These are phyloP conservation scores for Erebia palarica DNA, from an alignment of 2,888 invertebrate species.

Conservation along the genomic window DNA sequence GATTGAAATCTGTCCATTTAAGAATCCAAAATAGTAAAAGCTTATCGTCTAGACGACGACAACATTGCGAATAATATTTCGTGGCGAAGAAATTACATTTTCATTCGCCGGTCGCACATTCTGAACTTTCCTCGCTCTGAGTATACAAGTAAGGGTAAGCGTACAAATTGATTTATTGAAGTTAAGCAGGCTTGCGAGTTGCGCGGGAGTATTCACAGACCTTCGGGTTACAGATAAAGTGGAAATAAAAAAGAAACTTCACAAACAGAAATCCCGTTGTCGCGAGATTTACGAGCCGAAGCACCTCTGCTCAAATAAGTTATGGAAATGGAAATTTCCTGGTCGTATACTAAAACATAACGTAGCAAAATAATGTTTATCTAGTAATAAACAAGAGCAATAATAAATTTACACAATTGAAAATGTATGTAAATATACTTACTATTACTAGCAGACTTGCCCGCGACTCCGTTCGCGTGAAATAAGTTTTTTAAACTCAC, in stretches of 20 bases:
- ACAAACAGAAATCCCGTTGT: constrained; percentile 81
- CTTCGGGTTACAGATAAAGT: constrained; percentile 78
- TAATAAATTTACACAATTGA: background rate
- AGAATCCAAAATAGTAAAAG: constrained; percentile 13
- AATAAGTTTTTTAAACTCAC: too few relatives aligned
- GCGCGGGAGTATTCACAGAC: constrained; percentile 78
- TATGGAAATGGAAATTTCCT: constrained; percentile 76
- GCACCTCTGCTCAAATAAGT: constrained; percentile 75
- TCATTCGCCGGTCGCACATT: constrained; percentile 67
- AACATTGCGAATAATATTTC: constrained; percentile 21
- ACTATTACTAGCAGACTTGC: too few relatives aligned
- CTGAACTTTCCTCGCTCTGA: constrained; percentile 57
- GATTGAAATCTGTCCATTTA: constrained; percentile 17
- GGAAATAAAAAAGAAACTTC: constrained; percentile 81
- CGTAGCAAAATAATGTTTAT: background rate
- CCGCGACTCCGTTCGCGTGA: too few relatives aligned
- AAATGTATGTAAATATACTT: too few relatives aligned
- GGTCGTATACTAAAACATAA: constrained; percentile 47
- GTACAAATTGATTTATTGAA: constrained; percentile 83
- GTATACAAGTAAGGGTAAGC: constrained; percentile 75
- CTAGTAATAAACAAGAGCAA: background rate
- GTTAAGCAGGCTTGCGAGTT: constrained; percentile 75
- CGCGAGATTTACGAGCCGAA: constrained; percentile 79
- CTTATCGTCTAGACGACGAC: constrained; percentile 14
- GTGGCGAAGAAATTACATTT: constrained; percentile 52